These are phyloP conservation scores for Littorina saxatilis DNA, from an alignment of 1,140 invertebrate genomes.

Conservation along the genomic window DNA sequence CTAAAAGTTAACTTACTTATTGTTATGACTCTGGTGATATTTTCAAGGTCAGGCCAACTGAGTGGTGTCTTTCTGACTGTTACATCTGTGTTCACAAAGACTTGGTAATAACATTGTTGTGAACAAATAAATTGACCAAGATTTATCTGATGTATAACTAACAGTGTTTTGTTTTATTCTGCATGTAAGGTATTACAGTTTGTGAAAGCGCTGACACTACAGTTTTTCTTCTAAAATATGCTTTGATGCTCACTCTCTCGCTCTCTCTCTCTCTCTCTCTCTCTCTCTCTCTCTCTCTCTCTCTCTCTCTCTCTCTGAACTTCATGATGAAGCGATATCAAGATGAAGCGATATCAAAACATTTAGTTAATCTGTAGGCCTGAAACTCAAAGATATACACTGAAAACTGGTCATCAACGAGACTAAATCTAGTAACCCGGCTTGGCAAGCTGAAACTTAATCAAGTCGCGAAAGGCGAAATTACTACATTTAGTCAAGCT, in stretches of 20 bases:
- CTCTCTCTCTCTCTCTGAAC: no score
- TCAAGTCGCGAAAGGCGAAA: no score
- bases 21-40: not conserved
- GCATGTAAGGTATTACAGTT: not conserved
- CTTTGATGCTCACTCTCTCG: not conserved
- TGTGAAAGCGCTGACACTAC: not conserved
- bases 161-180: not conserved
- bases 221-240: not conserved
- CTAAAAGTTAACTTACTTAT: not conserved
- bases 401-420: no score
- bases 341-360: no score
- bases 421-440: no score
- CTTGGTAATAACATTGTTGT: not conserved
- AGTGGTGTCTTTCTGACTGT: not conserved
- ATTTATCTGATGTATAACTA: not conserved
- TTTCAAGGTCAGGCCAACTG: not conserved
- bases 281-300: no score
- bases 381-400: no score
- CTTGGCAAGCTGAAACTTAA: no score
- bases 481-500: no score
- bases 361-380: no score
- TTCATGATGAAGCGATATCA: no score
- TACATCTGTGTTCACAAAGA: not conserved
- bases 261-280: no score
- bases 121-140: slow-evolving; percentile 28